phyloP scores from a whole-genome alignment of 2,797 vertebrate species.

The Kryptolebias ocellatus region DNA sequence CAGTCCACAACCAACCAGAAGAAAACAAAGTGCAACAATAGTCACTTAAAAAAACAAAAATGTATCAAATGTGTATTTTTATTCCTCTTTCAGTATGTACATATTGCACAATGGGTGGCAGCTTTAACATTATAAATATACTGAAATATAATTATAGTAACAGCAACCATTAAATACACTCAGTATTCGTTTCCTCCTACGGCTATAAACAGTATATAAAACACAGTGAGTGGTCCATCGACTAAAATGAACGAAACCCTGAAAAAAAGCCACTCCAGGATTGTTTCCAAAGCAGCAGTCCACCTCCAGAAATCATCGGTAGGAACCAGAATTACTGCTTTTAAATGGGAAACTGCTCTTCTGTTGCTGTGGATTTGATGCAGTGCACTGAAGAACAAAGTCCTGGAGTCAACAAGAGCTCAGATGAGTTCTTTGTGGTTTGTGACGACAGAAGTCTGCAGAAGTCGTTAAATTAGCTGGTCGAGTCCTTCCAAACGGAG shows the following conservation, averaged over 20 bases:
- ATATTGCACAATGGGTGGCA: constrained; percentile 86
- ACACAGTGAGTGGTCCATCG: background rate
- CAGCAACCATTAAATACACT: constrained; percentile 11
- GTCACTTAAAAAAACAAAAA: background rate
- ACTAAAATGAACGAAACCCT: constrained; percentile 10
- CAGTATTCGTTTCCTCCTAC: background rate
- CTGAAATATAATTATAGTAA: constrained; percentile 14
- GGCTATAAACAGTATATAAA: background rate
- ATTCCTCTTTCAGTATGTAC: constrained; percentile 82
- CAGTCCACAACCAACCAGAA: background rate
- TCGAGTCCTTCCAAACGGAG: background rate
- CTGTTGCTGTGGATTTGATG: background rate
- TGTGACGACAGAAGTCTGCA: background rate
- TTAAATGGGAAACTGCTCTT: background rate
- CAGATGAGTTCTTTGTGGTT: background rate
- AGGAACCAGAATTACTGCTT: background rate
- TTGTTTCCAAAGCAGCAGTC: constrained; percentile 2
- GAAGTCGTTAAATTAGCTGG: background rate
- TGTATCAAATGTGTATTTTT: constrained; percentile 44
- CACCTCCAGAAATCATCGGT: constrained; percentile 3
- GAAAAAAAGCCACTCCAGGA: background rate
- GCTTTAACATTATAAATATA: constrained; percentile 70
- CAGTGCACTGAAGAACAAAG: background rate
- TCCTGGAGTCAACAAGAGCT: background rate
- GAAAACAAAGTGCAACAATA: background rate